Evolutionary conservation across 2,113 vertebrate species (phyloP), one percentile per base, ranked within the genome.

Genomic region (Scatophagus argus): DNA sequence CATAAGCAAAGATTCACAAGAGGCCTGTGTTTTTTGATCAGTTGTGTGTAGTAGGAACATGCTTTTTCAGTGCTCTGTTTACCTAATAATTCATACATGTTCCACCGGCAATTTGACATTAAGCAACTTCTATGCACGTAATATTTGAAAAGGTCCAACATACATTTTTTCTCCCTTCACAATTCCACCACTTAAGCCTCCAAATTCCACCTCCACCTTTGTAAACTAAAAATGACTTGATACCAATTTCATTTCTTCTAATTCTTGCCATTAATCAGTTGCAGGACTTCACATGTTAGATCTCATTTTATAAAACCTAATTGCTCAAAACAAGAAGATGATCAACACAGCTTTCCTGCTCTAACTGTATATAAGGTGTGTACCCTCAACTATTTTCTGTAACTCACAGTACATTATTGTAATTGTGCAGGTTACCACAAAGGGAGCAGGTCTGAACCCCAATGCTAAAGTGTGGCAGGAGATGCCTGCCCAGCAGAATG

Each of bases 401-500:
- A 16, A 43, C 13, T 51, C 9, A 1, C 3, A 6, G 16, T 32
- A 3, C 70, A 1, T 60, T 76, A 14, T 56, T 29, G 12, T 58
- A n/a, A 56, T 34, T 7, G 13, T 77, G 49, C 93, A 99, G 98
- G 98, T 99, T 74, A 96, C 98, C 87, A 97, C 98, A 13, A 99
- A 99, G 93, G 97, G 96, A 90, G 95, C 96, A 52, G 96, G 96
- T 89, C 94, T 99, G 88, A 99, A 99, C 93, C 98, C 98, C 36
- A 99, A 99, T 67, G 98, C 98, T 31, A 97, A 99, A 93, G 97
- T 99, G 85, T 99, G 98, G 98, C 98, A 98, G 82, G 97, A 98
- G 88, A 94, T 95, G 59, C 95, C 97, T 73, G 88, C 95, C 49
- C 95, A 95, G 81, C 95, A 94, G 14, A 89, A 79, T 19, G 95